These are phyloP conservation scores for Diadumene lineata DNA, from an alignment of 92 coral and sea anemone species.

Conservation along the genomic window DNA sequence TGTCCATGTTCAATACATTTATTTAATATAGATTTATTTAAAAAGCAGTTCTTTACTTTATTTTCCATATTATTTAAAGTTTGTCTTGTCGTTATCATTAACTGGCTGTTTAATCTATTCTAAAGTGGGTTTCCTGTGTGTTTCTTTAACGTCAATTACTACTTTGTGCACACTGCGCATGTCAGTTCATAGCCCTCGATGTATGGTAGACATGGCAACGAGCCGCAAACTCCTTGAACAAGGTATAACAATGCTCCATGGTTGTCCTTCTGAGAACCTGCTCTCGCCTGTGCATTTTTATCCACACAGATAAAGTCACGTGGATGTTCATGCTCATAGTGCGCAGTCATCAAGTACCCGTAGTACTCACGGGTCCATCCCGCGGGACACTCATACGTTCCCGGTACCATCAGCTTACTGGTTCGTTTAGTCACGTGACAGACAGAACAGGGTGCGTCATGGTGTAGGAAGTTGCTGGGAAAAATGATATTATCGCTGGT, in stretches of 20 bases:
- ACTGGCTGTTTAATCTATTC: too few species aligned
- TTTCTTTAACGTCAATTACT: neutral
- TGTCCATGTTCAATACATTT: too few species aligned
- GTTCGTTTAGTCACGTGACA: constrained; percentile 63
- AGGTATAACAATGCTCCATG: constrained; percentile 65
- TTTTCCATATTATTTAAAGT: too few species aligned
- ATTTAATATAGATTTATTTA: too few species aligned
- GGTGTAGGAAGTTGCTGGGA: constrained; percentile 35
- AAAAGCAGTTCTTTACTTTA: too few species aligned
- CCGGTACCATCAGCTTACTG: constrained; percentile 67
- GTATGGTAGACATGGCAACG: constrained; percentile 49
- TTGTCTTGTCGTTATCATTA: too few species aligned
- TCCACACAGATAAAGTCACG: constrained; percentile 61
- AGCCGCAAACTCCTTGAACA: constrained; percentile 57
- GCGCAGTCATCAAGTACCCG: constrained; percentile 69
- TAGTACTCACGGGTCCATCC: constrained; percentile 74
- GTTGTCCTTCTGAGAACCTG: constrained; percentile 16
- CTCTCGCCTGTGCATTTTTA: constrained; percentile 32
- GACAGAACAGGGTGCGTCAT: constrained; percentile 61
- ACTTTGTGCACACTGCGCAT: constrained; percentile 41
- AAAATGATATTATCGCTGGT: constrained; percentile 19
- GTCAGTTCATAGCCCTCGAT: constrained; percentile 9
- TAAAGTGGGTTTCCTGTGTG: neutral
- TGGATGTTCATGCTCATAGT: constrained; percentile 29
- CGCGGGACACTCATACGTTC: constrained; percentile 61